Percentiles rank a stretch among this genome's conserved stretches.
Conservation (phyloP, 2,888 invertebrate species). For the Neoaliturus tenellus region DNA sequence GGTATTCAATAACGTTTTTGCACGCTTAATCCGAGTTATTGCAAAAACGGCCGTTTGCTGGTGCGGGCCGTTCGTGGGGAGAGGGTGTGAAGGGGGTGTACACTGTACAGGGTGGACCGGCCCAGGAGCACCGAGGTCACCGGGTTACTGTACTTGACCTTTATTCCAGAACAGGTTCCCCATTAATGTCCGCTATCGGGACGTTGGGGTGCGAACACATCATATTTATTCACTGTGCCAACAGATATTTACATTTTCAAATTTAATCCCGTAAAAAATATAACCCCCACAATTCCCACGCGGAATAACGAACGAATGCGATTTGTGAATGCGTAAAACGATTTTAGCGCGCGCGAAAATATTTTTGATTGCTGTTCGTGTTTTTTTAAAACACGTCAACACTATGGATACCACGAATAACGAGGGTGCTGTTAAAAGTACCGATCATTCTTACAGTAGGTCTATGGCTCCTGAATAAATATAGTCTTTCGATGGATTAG, state of each 20-base stretch:
- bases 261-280: too few species aligned
- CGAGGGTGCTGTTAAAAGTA: too few species aligned
- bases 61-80: neutral
- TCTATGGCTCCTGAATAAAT: too few species aligned
- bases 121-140: too few species aligned
- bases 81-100: neutral
- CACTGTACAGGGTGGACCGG: neutral
- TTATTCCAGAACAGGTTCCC: neutral
- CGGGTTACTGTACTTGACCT: neutral
- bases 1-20: neutral
- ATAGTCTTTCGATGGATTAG: too few species aligned
- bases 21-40: neutral
- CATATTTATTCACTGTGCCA: neutral
- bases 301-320: too few species aligned
- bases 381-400: too few species aligned
- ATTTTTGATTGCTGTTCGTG: too few species aligned
- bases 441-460: too few species aligned
- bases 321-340: too few species aligned
- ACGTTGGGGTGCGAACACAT: neutral
- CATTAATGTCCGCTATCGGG: neutral
- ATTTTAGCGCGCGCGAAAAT: too few species aligned
- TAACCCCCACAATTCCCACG: neutral
- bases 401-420: too few species aligned
- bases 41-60: neutral
- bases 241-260: neutral